Base-by-base conservation (phyloP, 2,113 vertebrate species). In the Dicrurus megarhynchus region DNA sequence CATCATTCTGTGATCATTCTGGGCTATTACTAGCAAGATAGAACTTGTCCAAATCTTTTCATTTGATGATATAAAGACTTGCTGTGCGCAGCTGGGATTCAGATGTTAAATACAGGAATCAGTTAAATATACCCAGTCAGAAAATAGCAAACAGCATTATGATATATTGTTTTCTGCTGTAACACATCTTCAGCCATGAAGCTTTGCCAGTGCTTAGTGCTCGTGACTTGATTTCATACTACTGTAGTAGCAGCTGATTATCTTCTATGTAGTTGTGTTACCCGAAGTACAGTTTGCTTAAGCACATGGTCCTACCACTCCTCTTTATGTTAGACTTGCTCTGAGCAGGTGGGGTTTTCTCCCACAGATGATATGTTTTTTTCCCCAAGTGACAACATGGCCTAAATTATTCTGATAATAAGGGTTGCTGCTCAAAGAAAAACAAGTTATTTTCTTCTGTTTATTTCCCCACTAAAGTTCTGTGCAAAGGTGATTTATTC, bases 31-130 rank as follows among this genome's bases (percentile, higher is more conserved):
- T 32, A 53, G 21, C n/a, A 83, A 91, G 79, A 59, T 8, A 65
- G 53, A 95, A 60, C 18, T 76, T 95, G 64, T 75, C 90, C 89
- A 70, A 90, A 69, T 95, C 47, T 90, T 94, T 96, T 60, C n/a
- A 71, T 33, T 89, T 74, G 47, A 61, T 69, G 88, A 78, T 70
- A 59, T 52, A 70, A 75, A 84, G 46, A 18, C 83, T 61, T 80
- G 47, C 59, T 83, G 59, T 68, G 55, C 53, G 74, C 81, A 95
- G 91, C 59, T 91, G 79, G 50, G 55, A 83, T 92, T 95, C 82
- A 47, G 53, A 79, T 60, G 79, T 93, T 93, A 95, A 89, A 95
- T 61, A 77, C 32, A 61, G 16, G 44, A 91, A 82, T 87, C 35
- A 17, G 42, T 81, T 85, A 89, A 93, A 93, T 80, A 57, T 23